Conservation (phyloP, 2,888 invertebrate species). For the Leucozona laternaria region DNA sequence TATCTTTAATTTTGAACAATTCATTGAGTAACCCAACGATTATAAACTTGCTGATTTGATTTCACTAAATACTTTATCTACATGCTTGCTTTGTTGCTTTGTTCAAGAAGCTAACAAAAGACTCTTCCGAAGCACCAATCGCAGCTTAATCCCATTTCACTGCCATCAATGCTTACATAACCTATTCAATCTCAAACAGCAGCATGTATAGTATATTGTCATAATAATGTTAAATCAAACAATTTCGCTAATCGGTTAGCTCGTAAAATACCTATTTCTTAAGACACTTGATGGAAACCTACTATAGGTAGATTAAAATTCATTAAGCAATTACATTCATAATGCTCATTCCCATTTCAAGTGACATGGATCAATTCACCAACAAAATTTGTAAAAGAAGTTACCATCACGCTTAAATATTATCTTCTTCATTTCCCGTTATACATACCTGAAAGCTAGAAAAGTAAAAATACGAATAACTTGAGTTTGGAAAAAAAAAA, state of each 20-base stretch:
- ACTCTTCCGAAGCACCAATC: neutral
- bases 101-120: neutral
- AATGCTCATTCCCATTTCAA: neutral
- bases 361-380: constrained; percentile 19
- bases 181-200: neutral
- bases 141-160: constrained; percentile 27
- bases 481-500: neutral
- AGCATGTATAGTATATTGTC: constrained; percentile 6
- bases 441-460: constrained; percentile 27
- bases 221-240: constrained; percentile 11
- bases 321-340: constrained; percentile 19
- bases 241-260: constrained; percentile 18
- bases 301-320: neutral
- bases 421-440: constrained; percentile 24
- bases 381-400: neutral
- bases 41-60: neutral
- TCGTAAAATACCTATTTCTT: constrained; percentile 7
- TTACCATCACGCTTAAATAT: neutral
- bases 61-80: neutral
- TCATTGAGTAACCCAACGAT: neutral
- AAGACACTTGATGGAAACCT: constrained; percentile 4
- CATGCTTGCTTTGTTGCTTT: neutral
- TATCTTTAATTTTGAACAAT: neutral
- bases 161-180: constrained; percentile 9
- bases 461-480: constrained; percentile 57